Base-by-base conservation (phyloP, 2,888 invertebrate species). In the Watsonalla cultraria region DNA sequence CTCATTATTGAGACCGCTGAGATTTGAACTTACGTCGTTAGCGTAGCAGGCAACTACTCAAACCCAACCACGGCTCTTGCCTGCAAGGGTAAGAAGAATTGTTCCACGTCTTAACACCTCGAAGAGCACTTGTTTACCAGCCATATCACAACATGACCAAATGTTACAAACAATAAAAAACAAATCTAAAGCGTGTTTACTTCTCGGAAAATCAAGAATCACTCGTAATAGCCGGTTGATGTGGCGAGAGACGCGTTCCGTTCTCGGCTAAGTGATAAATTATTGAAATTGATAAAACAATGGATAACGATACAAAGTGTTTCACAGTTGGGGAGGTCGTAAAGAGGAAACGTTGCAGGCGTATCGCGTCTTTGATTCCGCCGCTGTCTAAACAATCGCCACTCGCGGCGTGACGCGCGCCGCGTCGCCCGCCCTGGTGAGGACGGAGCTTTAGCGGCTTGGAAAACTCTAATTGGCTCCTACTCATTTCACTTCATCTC, bases 241-340 rank as follows among this genome's bases (percentile, higher is more conserved):
- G 82, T 78, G 87, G 54, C 62, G 81, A 88, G 60, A 74, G 89
- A 88, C 66, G 82, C 75, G 80, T 82, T 84, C 79, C 85, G 82
- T 82, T 85, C 83, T 76, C 84, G 72, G 68, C 65, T 62, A 59
- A 72, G 80, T 78, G 81, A 88, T 90, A 90, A 90, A 90, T 90
- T 86, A 90, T 84, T 82, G 83, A 88, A 80, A 90, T 90, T 90
- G 89, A 90, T 90, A 89, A 82, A 87, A 90, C 90, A 90, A 89
- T 82, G 81, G 79, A 77, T 81, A 76, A 76, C 76, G 78, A 84
- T 82, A 83, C 84, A 87, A 83, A 86, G 85, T 82, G 82, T 74
- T 78, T 72, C 79, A 82, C 89, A 89, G 87, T 88, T 89, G 89
- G 89, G 78, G 68, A 68, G 86, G 77, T 84, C 86, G 84, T 90